A percentile compares a stretch with the other conserved stretches of the same genome.
Conservation (phyloP, 1,140 invertebrate species). For the Saccostrea glomerata region DNA sequence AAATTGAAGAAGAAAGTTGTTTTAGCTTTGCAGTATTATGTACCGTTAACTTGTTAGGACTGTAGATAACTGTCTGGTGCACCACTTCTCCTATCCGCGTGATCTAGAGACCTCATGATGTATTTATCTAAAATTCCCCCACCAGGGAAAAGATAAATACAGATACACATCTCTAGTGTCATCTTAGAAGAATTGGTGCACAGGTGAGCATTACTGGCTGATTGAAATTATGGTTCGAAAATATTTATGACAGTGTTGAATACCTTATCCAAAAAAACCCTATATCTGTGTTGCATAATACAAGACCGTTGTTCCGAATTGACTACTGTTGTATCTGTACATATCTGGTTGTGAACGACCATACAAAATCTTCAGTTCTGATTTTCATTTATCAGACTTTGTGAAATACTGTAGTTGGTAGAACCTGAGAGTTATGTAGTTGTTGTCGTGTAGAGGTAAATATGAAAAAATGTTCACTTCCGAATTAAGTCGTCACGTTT, state of each 20-base stretch:
- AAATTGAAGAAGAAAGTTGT: not conserved
- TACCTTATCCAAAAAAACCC: not conserved
- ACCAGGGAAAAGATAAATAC: constrained; percentile 35
- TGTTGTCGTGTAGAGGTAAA: not conserved
- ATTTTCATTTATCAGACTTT: no score
- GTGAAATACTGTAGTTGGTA: no score
- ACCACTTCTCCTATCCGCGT: not conserved
- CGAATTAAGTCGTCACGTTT: not conserved
- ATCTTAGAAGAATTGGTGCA: constrained; percentile 7
- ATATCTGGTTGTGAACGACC: not conserved
- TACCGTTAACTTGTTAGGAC: not conserved
- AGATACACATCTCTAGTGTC: constrained; percentile 4
- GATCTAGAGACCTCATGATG: constrained; percentile 36
- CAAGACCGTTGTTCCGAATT: not conserved
- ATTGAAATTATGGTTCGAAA: not conserved
- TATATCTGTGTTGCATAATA: not conserved
- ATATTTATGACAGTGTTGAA: not conserved
- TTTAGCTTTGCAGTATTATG: not conserved
- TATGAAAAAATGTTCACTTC: not conserved
- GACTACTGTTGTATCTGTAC: not conserved
- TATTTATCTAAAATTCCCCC: constrained; percentile 39
- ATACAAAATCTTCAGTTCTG: no score
- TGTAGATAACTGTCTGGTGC: constrained; percentile 3
- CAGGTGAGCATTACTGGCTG: not conserved
- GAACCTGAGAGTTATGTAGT: not conserved